phyloP scores from a whole-genome alignment of 30 jellyfish, hydroid and myxozoan genomes.

The Calvadosia cruxmelitensis region DNA sequence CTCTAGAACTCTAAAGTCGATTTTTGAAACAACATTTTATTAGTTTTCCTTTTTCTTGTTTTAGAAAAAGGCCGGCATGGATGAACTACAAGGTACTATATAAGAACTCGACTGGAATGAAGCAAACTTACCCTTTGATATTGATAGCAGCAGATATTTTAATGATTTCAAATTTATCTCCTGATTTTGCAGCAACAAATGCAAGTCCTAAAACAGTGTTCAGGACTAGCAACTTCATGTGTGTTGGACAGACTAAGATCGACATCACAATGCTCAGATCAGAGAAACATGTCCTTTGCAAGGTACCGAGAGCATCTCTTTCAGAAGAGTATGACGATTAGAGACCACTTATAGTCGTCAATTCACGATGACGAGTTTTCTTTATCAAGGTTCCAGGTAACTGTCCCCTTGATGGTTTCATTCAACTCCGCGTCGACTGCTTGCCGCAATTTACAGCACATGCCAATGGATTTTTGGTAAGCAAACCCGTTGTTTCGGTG shows the following conservation, averaged over 20 bases:
- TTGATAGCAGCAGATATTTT: no score
- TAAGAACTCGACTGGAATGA: no score
- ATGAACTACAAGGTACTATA: background rate
- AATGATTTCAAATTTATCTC: no score
- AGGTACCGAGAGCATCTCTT: no score
- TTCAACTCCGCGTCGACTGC: constrained; percentile 61
- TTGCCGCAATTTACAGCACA: constrained; percentile 83
- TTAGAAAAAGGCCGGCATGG: background rate
- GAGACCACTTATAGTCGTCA: no score
- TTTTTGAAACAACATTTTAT: no score
- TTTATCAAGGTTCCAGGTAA: constrained; percentile 80
- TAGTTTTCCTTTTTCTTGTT: no score
- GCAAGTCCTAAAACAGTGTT: constrained; percentile 56
- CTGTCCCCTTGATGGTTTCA: constrained; percentile 92
- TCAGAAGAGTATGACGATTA: no score
- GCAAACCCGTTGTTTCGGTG: no score
- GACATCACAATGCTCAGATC: constrained; percentile 36
- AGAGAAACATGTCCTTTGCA: constrained; percentile 11
- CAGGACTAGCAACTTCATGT: constrained; percentile 66
- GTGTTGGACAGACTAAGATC: constrained; percentile 59
- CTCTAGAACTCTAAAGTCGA: no score
- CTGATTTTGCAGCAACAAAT: background rate
- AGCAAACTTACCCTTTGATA: no score
- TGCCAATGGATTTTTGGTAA: constrained; percentile 89
- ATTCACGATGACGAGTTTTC: background rate